phyloP scores from a whole-genome alignment of 2,113 vertebrate species.

The Podiceps cristatus region DNA sequence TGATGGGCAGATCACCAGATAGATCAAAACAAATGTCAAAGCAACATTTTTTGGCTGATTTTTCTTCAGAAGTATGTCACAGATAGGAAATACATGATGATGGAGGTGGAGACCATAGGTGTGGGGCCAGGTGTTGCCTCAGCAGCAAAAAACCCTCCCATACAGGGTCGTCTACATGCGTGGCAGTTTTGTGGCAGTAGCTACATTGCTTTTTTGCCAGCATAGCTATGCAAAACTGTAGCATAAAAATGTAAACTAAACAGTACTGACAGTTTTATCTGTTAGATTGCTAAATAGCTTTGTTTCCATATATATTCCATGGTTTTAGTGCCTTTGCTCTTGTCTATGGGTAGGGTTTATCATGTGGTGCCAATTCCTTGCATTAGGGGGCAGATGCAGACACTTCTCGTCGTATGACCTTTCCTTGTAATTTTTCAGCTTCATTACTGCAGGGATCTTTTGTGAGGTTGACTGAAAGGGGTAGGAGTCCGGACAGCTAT shows the following conservation, averaged over 20 bases:
- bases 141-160: not conserved
- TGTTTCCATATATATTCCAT: not conserved
- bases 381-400: constrained; percentile 3
- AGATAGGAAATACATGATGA: not conserved
- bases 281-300: not conserved
- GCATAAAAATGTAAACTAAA: not conserved
- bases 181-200: not conserved
- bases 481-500: not conserved
- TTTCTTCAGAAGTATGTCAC: not conserved
- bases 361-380: not conserved
- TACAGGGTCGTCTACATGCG: rapidly evolving
- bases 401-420: not conserved
- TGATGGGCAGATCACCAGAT: not conserved
- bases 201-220: not conserved
- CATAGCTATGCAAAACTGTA: not conserved
- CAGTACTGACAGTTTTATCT: not conserved
- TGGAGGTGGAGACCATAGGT: not conserved
- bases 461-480: not conserved
- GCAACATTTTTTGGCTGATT: not conserved
- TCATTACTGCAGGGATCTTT: not conserved
- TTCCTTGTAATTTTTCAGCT: not conserved
- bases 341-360: not conserved
- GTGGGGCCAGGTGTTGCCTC: not conserved
- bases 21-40: not conserved
- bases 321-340: not conserved